phyloP scores from a whole-genome alignment of 1,140 invertebrate species.

The Diabrotica undecimpunctata region DNA sequence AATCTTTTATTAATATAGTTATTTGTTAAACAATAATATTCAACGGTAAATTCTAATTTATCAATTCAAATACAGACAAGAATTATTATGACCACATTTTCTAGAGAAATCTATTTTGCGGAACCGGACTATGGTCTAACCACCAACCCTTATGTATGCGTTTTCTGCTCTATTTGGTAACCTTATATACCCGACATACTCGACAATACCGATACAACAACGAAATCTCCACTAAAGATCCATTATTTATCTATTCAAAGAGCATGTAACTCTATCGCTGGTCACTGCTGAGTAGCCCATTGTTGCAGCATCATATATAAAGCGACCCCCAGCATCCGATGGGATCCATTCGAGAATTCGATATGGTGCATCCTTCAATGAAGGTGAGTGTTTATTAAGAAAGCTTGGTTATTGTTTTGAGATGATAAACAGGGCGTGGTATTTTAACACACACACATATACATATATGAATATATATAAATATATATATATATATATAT shows the following conservation, averaged over 20 bases:
- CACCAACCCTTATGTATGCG: background rate
- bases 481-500: no score
- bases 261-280: slow-evolving; percentile 10
- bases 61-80: no score
- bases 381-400: slow-evolving; percentile 6
- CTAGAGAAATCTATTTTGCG: no score
- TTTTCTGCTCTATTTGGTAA: background rate
- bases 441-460: no score
- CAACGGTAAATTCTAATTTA: no score
- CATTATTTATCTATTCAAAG: slow-evolving; percentile 11
- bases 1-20: no score
- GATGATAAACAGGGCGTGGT: no score
- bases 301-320: slow-evolving; percentile 10
- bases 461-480: no score
- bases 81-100: no score
- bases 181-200: background rate
- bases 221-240: background rate
- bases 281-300: background rate
- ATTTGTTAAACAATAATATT: no score
- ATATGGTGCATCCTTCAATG: background rate
- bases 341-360: slow-evolving; percentile 1
- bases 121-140: no score
- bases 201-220: background rate
- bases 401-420: background rate
- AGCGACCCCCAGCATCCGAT: background rate